Evolutionary conservation across 2,797 vertebrate species (phyloP), one percentile per base, ranked within the genome.

Genomic region (Leucoraja ocellata): DNA sequence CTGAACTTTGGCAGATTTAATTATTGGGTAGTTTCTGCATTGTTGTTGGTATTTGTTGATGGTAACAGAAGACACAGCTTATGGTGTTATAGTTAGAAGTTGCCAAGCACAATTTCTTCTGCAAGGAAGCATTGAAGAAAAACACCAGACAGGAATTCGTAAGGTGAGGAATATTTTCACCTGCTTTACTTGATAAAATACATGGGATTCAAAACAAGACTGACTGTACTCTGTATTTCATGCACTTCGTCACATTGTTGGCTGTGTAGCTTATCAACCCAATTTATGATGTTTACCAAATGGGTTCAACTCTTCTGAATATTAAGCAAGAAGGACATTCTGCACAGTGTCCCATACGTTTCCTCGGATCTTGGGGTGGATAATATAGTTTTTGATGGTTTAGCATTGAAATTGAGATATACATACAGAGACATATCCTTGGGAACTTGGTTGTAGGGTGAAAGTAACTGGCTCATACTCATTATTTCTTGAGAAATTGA

Each of bases 51-150:
- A n/a, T 90, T 88, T 93, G 93, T 86, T 93, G 81, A 74, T 28
- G n/a, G 93, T 90, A 86, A 93, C 93, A n/a, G 93, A 76, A 74
- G 73, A 93, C 46, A 73, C 39, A 86, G 46, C 83, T 86, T 61
- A 10, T 36, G 28, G 63, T 58, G 46, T 68, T 93, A n/a, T 71
- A 71, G 81, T 76, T 32, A 88, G 71, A 73, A 93, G 93, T 93
- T 77, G 88, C 71, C 23, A 65, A 74, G 77, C 39, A 84, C 36
- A 54, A 58, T 93, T 90, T 73, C 39, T 93, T 90, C 58, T 86
- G 68, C 21, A 83, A 32, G 5, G 11, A 18, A 84, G 54, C 71
- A 73, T 73, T 77, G 65, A 86, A 78, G 39, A 32, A 93, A 61
- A 86, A 25, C 21, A 94, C 93, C 78, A 73, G 5, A 63, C 80